A percentile compares a stretch with the other conserved stretches of the same genome.
phyloP scores from a whole-genome alignment of 2,797 vertebrate genomes.

The Carduelis carduelis region DNA sequence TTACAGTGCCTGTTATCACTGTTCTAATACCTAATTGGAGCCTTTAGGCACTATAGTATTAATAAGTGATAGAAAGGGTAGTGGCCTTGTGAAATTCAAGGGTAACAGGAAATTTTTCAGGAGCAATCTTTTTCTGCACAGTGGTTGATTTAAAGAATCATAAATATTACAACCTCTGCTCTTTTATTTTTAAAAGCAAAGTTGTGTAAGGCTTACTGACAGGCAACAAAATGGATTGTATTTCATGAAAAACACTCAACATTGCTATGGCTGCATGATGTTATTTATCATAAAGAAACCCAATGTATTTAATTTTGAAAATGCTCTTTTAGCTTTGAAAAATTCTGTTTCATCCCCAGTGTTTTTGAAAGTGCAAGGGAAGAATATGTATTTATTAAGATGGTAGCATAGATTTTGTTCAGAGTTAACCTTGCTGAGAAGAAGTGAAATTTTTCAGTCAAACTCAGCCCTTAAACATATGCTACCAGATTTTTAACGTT shows the following conservation, averaged over 20 bases:
- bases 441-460: background rate
- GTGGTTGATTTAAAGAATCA: constrained; percentile 40
- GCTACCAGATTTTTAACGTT: background rate
- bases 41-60: background rate
- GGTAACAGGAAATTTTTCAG: background rate
- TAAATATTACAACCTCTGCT: constrained; percentile 12
- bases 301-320: background rate
- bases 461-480: background rate
- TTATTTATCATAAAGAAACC: background rate
- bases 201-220: background rate
- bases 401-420: background rate
- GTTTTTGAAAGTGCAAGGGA: background rate
- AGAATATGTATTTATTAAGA: background rate
- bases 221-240: background rate
- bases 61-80: background rate
- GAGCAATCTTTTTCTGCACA: background rate
- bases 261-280: background rate
- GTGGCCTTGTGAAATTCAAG: background rate
- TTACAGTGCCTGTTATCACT: background rate
- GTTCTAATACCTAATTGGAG: background rate
- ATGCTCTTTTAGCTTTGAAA: background rate
- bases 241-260: background rate
- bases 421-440: background rate
- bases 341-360: background rate
- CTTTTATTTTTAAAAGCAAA: constrained; percentile 39